Percentiles rank a stretch among this genome's conserved stretches.
These are phyloP conservation scores for Climacteris rufus DNA, from an alignment of 2,113 vertebrate genomes.

Conservation along the genomic window DNA sequence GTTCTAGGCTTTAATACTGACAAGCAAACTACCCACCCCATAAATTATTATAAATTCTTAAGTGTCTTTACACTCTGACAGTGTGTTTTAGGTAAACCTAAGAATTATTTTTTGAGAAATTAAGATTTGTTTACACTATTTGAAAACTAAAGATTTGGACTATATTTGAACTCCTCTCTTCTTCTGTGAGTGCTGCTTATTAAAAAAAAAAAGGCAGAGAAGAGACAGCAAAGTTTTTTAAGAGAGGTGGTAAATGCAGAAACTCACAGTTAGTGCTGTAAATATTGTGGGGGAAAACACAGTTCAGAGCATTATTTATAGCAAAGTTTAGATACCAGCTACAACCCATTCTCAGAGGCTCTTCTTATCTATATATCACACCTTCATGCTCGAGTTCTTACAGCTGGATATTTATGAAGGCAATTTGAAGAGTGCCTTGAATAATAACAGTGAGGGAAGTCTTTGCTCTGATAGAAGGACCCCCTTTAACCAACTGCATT, in stretches of 20 bases:
- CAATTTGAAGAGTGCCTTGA: slow-evolving; percentile 7
- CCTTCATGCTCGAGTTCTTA: slow-evolving; percentile 6
- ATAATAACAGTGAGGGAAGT: neutral
- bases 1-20: neutral
- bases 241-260: neutral
- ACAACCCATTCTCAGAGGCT: slow-evolving; percentile 6
- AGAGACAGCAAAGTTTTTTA: neutral
- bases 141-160: neutral
- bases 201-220: neutral
- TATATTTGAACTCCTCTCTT: neutral
- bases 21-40: neutral
- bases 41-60: neutral
- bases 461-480: neutral
- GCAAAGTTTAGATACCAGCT: neutral
- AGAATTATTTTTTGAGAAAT: neutral
- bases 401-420: slow-evolving; percentile 1
- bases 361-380: slow-evolving; percentile 26
- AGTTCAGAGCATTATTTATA: slow-evolving; percentile 9
- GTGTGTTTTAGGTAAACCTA: neutral
- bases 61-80: neutral
- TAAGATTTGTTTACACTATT: neutral
- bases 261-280: neutral
- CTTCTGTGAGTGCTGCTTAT: neutral
- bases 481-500: neutral
- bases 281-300: neutral